phyloP scores from a whole-genome alignment of 2,888 invertebrate species.

The Drosophila meridionalis region DNA sequence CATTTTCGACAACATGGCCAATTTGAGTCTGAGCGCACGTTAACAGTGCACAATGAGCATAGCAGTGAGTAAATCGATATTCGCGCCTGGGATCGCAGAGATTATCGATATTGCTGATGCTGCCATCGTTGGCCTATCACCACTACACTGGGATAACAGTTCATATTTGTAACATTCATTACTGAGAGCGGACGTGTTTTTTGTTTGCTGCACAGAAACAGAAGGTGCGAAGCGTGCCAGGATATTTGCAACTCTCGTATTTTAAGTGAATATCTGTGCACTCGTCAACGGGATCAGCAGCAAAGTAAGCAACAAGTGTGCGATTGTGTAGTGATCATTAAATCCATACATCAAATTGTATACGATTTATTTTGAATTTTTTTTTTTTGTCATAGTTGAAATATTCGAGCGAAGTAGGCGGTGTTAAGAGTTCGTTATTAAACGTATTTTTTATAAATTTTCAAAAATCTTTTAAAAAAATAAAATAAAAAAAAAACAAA shows the following conservation, averaged over 20 bases:
- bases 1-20: background rate
- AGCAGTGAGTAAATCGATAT: conserved; percentile 19
- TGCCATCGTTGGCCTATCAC: conserved; percentile 7
- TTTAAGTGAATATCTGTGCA: conserved; percentile 45
- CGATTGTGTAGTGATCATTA: conserved; percentile 44
- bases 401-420: conserved; percentile 42
- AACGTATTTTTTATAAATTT: conserved; percentile 14
- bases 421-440: conserved; percentile 33
- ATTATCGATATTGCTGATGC: conserved; percentile 25
- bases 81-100: conserved; percentile 1
- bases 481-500: conserved; percentile 6
- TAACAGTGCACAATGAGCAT: conserved; percentile 14
- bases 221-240: conserved; percentile 61
- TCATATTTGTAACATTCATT: conserved; percentile 57
- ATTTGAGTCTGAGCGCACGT: background rate
- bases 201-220: conserved; percentile 54
- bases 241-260: conserved; percentile 57
- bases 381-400: conserved; percentile 5
- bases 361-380: conserved; percentile 9
- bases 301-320: conserved; percentile 51
- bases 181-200: conserved; percentile 59
- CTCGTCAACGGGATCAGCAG: conserved; percentile 40
- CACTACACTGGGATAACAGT: conserved; percentile 37
- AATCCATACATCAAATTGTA: conserved; percentile 1
- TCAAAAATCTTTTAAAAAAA: conserved; percentile 1